A percentile compares a stretch with the other conserved stretches of the same genome.
Evolutionary conservation across 1,140 invertebrate species (phyloP).

Genomic region (Drosophila mauritiana): DNA sequence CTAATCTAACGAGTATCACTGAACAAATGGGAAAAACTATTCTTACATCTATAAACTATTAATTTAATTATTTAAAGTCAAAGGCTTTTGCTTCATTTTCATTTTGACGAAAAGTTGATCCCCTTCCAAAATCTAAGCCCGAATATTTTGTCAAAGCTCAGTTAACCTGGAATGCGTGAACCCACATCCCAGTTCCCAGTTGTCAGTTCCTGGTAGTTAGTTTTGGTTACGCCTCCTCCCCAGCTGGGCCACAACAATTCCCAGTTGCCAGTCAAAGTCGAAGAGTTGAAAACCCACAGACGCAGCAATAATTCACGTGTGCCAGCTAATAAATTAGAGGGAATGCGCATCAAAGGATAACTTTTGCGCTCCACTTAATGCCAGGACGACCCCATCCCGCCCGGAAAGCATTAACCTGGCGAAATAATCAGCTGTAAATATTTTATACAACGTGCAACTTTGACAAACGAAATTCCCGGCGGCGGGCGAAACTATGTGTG

Average conservation of each 20-base stretch:
- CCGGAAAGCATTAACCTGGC: constrained; percentile 48
- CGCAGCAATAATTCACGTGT: constrained; percentile 34
- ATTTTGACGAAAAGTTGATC: no score
- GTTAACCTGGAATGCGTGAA: no score
- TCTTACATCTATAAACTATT: no score
- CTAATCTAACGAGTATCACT: no score
- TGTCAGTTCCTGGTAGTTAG: background rate
- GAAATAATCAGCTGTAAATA: constrained; percentile 77
- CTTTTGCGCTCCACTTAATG: constrained; percentile 54
- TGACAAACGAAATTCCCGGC: constrained; percentile 25
- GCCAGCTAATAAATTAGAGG: constrained; percentile 68
- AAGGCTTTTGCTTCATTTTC: no score
- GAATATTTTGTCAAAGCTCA: background rate
- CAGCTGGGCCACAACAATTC: constrained; percentile 29
- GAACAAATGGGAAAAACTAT: no score
- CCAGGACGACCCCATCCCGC: constrained; percentile 7
- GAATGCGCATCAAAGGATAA: constrained; percentile 74
- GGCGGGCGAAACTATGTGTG: constrained; percentile 18
- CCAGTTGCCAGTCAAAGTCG: constrained; percentile 58
- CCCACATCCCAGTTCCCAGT: no score
- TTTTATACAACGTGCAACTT: constrained; percentile 48
- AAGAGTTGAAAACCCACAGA: constrained; percentile 56
- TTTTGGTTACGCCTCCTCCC: background rate
- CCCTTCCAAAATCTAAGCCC: background rate
- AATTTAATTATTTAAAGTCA: no score